A percentile compares a stretch with the other conserved stretches of the same genome.
Evolutionary conservation across 2,888 invertebrate genomes (phyloP).

Genomic region (Phengaris alcon): DNA sequence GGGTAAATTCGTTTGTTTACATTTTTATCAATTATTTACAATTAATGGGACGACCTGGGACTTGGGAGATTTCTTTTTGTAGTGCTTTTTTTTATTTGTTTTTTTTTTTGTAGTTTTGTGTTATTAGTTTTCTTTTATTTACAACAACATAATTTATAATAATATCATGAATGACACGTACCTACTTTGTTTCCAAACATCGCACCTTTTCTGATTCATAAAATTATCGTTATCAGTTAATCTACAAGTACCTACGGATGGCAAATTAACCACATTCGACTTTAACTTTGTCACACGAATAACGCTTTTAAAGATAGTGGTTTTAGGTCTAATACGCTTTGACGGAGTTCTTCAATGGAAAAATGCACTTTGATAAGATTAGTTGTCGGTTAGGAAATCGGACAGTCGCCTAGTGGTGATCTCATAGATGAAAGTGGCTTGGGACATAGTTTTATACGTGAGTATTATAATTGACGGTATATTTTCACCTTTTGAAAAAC

Average conservation of each 20-base stretch:
- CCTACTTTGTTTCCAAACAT: constrained; percentile 5
- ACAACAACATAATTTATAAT: not conserved
- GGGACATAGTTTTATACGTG: not conserved
- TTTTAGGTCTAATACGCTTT: not conserved
- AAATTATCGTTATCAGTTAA: constrained; percentile 34
- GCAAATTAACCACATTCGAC: not conserved
- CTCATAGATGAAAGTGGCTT: constrained; percentile 34
- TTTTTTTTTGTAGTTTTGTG: too few relatives aligned
- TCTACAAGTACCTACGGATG: constrained; percentile 29
- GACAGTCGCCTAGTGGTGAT: constrained; percentile 36
- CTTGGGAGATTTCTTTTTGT: too few relatives aligned
- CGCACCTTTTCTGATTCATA: constrained; percentile 37
- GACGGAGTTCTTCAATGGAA: not conserved
- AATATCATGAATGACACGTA: not conserved
- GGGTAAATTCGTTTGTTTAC: not conserved
- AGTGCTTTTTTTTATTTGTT: too few relatives aligned
- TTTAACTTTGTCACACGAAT: not conserved
- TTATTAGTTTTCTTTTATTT: not conserved
- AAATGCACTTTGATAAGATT: constrained; percentile 39
- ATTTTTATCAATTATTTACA: not conserved
- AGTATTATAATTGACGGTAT: not conserved
- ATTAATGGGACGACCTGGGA: not conserved
- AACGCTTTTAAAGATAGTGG: not conserved
- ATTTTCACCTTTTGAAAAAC: not conserved
- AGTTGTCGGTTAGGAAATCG: constrained; percentile 41